These are phyloP conservation scores for Listronotus bonariensis DNA, from an alignment of 1,140 invertebrate genomes.

Conservation along the genomic window DNA sequence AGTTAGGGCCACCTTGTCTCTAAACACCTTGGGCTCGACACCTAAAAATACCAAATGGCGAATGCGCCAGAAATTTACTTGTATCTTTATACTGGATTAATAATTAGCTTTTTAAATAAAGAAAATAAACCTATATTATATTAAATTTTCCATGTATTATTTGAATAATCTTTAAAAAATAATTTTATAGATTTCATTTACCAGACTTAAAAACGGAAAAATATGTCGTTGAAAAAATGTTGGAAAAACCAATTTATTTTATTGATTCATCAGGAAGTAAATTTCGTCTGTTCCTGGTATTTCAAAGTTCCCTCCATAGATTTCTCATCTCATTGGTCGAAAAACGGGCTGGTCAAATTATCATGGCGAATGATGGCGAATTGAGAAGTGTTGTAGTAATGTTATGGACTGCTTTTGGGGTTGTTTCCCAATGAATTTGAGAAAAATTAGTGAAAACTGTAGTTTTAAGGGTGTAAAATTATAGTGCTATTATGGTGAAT, in stretches of 20 bases:
- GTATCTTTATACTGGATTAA: too few species aligned
- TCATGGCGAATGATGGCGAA: constrained; percentile 40
- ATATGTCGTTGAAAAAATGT: too few species aligned
- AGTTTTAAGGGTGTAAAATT: constrained; percentile 29
- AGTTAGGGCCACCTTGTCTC: too few species aligned
- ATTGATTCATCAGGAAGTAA: constrained; percentile 1
- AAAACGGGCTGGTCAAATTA: constrained; percentile 42
- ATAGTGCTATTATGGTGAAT: constrained; percentile 36
- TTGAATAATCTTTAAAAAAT: too few species aligned
- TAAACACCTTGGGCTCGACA: too few species aligned
- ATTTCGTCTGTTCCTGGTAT: constrained; percentile 2
- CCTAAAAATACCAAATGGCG: too few species aligned
- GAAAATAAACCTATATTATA: too few species aligned
- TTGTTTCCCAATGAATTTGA: constrained; percentile 40
- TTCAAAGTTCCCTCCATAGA: constrained; percentile 14
- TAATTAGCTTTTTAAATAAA: too few species aligned
- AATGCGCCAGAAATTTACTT: too few species aligned
- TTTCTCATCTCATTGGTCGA: constrained; percentile 16
- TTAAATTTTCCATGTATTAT: too few species aligned
- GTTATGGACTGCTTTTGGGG: constrained; percentile 28
- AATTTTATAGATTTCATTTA: too few species aligned
- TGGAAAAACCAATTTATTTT: neutral
- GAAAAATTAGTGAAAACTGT: constrained; percentile 27
- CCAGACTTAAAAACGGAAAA: too few species aligned
- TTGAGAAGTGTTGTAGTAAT: constrained; percentile 28